A percentile compares a stretch with the other conserved stretches of the same genome.
Conservation (phyloP, 2,888 invertebrate species). For the Drosophila atripex region DNA sequence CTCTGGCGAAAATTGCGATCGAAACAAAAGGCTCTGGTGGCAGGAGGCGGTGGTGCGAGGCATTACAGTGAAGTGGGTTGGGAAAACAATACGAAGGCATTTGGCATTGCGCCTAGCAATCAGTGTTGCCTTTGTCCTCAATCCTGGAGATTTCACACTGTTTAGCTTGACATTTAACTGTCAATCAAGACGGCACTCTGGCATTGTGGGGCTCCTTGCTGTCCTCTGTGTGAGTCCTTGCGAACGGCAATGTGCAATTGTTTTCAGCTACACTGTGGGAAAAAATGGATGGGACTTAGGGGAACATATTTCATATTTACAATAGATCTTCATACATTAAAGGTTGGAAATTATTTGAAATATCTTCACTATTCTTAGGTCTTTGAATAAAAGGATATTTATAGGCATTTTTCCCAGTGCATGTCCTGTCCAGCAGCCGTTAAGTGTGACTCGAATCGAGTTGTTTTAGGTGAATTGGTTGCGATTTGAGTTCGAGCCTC, state of each 20-base stretch:
- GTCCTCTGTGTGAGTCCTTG: conserved; percentile 35
- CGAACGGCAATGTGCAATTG: conserved; percentile 3
- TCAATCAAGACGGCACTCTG: conserved; percentile 61
- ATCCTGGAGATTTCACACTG: conserved; percentile 69
- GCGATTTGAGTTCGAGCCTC: conserved; percentile 31
- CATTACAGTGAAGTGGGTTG: conserved; percentile 21
- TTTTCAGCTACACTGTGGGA: conserved; percentile 8
- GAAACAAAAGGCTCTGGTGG: conserved; percentile 58
- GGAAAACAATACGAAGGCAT: conserved; percentile 67
- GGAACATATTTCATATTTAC: no score
- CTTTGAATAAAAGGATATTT: not conserved
- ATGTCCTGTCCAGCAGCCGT: conserved; percentile 33
- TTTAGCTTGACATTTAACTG: conserved; percentile 76
- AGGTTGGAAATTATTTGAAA: no score
- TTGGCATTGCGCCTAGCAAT: conserved; percentile 69
- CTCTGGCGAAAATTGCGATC: conserved; percentile 49
- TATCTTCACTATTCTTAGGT: no score
- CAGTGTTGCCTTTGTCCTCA: conserved; percentile 68
- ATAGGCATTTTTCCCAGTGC: not conserved
- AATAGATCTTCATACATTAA: not conserved
- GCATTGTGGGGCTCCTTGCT: conserved; percentile 55
- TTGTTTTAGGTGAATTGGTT: conserved; percentile 21
- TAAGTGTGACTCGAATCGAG: conserved; percentile 60
- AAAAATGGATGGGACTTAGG: not conserved
- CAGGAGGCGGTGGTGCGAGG: not conserved